Conservation (phyloP, 2,888 invertebrate species). For the Drosophila mimetica region DNA sequence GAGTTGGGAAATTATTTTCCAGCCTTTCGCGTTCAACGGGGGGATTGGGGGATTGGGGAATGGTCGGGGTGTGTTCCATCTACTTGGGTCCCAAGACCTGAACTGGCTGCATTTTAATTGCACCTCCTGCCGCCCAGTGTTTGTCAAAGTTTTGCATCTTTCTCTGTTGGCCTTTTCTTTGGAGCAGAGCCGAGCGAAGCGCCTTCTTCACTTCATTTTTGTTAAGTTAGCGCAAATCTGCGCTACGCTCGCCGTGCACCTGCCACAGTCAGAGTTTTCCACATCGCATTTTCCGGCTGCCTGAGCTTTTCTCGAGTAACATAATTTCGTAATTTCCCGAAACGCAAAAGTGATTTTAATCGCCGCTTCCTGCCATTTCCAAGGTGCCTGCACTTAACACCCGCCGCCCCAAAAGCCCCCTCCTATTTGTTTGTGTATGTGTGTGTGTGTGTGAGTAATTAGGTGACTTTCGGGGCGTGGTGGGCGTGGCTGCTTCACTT, state of each 20-base stretch:
- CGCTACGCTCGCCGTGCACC: slow-evolving; percentile 45
- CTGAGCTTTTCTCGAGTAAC: slow-evolving; percentile 53
- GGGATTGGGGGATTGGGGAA: neutral
- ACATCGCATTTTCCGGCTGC: slow-evolving; percentile 66
- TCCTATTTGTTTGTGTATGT: slow-evolving; percentile 6
- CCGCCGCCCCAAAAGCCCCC: neutral
- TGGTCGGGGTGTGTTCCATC: neutral
- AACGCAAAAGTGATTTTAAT: slow-evolving; percentile 77
- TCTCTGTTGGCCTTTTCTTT: slow-evolving; percentile 39
- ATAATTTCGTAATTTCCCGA: slow-evolving; percentile 72
- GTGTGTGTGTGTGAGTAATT: slow-evolving; percentile 28
- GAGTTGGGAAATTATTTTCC: slow-evolving; percentile 64
- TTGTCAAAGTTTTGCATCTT: slow-evolving; percentile 31
- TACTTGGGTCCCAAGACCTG: slow-evolving; percentile 7
- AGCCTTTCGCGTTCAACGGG: slow-evolving; percentile 37
- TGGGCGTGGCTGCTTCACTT: slow-evolving; percentile 24
- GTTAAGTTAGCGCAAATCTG: slow-evolving; percentile 44
- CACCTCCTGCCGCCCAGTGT: slow-evolving; percentile 13
- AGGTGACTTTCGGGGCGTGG: slow-evolving; percentile 35
- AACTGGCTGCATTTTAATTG: slow-evolving; percentile 49
- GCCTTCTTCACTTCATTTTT: slow-evolving; percentile 25
- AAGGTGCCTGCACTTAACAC: slow-evolving; percentile 34
- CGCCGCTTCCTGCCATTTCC: slow-evolving; percentile 61
- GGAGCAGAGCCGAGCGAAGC: slow-evolving; percentile 13
- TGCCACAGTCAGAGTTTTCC: slow-evolving; percentile 45